phyloP scores from a whole-genome alignment of 2,797 vertebrate genomes.

The Sebastes dallii region DNA sequence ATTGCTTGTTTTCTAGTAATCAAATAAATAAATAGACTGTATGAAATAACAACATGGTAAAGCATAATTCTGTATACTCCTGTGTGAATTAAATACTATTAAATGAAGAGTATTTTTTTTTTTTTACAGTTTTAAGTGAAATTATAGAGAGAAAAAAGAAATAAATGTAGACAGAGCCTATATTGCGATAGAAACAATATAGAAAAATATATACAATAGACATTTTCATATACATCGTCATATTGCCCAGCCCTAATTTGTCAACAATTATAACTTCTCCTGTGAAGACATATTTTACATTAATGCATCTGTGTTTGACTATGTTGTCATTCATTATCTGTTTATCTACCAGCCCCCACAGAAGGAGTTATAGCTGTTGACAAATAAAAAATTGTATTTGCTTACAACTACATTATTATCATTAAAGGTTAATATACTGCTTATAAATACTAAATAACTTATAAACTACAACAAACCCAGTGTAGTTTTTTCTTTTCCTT shows the following conservation, averaged over 20 bases:
- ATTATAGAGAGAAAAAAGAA: no score
- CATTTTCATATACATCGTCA: no score
- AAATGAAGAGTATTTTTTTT: no score
- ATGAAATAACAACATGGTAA: no score
- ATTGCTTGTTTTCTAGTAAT: no score
- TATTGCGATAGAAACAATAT: no score
- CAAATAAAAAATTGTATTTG: neutral
- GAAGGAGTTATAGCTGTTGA: no score
- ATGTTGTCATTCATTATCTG: neutral
- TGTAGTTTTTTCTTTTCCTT: neutral
- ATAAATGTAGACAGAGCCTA: rapidly evolving
- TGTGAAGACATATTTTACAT: neutral
- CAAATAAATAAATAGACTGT: no score
- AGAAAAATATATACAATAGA: no score
- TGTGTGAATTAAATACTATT: no score
- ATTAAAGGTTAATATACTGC: neutral
- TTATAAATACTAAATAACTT: neutral
- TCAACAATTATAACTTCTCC: neutral
- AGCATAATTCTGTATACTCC: no score
- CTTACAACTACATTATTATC: neutral
- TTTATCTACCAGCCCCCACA: neutral
- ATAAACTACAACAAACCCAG: neutral
- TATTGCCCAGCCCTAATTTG: neutral
- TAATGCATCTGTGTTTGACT: neutral
- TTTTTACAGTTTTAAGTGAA: no score